Evolutionary conservation across 1,140 invertebrate genomes (phyloP).

Genomic region (Streblospio benedicti): DNA sequence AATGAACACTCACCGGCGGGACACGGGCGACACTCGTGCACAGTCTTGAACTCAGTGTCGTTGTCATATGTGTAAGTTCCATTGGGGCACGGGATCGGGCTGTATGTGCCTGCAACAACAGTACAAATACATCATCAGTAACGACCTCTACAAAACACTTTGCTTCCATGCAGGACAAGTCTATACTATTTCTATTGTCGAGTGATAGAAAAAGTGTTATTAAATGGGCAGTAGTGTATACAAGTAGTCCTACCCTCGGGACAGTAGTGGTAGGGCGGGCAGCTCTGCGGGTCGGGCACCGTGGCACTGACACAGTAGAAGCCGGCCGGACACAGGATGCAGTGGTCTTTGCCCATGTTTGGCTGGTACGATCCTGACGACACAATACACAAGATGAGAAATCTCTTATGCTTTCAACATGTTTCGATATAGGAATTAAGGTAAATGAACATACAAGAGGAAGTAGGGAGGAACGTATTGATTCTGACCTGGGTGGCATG

Average conservation of each 20-base stretch:
- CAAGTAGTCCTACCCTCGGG: no score
- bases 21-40: slow-evolving; percentile 36
- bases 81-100: slow-evolving; percentile 31
- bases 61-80: slow-evolving; percentile 39
- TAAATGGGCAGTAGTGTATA: no score
- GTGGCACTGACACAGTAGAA: slow-evolving; percentile 33
- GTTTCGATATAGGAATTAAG: no score
- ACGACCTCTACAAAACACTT: background rate
- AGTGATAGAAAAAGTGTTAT: no score
- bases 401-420: no score
- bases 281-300: slow-evolving; percentile 26
- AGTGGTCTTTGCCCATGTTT: slow-evolving; percentile 26
- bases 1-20: no score
- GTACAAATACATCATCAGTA: background rate
- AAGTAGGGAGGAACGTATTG: no score
- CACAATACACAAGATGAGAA: no score
- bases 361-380: slow-evolving; percentile 29
- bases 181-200: no score
- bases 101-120: slow-evolving; percentile 25
- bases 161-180: no score
- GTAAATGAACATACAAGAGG: no score
- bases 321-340: slow-evolving; percentile 34
- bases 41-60: slow-evolving; percentile 28
- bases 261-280: slow-evolving; percentile 35
- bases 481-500: no score